A percentile compares a stretch with the other conserved stretches of the same genome.
These are phyloP conservation scores for Rhopalosiphum maidis DNA, from an alignment of 1,140 invertebrate genomes.

Conservation along the genomic window DNA sequence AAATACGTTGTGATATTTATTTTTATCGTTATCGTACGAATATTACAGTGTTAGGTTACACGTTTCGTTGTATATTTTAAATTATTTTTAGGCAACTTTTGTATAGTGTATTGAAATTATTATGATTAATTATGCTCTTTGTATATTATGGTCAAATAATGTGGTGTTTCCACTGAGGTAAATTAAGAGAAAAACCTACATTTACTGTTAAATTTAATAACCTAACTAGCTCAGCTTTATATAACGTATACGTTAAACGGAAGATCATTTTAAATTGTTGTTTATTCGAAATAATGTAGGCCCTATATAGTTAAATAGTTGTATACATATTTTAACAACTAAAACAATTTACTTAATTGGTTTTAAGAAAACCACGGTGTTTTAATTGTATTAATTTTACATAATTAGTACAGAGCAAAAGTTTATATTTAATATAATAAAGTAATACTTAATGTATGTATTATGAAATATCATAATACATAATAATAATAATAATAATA, in stretches of 20 bases:
- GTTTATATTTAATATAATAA: background rate
- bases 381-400: background rate
- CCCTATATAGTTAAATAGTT: background rate
- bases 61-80: background rate
- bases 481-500: background rate
- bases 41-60: background rate
- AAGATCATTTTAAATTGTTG: background rate
- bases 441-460: background rate
- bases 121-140: background rate
- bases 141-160: background rate
- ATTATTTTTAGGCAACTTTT: background rate
- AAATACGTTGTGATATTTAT: background rate
- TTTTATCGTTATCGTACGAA: background rate
- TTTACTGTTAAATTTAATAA: background rate
- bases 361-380: background rate
- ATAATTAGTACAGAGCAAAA: background rate
- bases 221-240: background rate
- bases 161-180: background rate
- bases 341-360: constrained; percentile 1
- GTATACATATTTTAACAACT: background rate
- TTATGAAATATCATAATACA: background rate
- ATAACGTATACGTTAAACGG: background rate
- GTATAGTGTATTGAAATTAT: background rate
- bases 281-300: background rate
- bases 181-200: background rate